Evolutionary conservation across 2,888 invertebrate genomes (phyloP).

Genomic region (Drosophila histrio): DNA sequence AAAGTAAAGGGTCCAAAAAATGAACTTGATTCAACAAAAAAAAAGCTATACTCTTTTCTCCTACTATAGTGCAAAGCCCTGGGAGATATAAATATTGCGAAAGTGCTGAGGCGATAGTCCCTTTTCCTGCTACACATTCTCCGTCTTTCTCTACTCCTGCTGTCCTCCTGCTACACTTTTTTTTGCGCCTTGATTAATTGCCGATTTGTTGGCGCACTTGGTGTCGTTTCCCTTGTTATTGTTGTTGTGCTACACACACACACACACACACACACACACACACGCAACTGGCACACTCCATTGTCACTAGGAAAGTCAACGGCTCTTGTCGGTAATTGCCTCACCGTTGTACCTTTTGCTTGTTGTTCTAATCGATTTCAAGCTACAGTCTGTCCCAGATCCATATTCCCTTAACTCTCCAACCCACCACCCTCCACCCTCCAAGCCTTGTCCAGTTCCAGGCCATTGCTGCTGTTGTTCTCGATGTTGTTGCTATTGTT

Average conservation of each 20-base stretch:
- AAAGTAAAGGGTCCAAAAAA: no score
- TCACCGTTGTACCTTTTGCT: constrained; percentile 74
- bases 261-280: constrained; percentile 9
- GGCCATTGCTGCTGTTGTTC: constrained; percentile 48
- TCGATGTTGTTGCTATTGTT: constrained; percentile 49
- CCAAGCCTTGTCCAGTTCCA: constrained; percentile 6
- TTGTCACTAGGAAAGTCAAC: constrained; percentile 64
- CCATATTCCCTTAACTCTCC: background rate
- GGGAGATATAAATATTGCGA: constrained; percentile 69
- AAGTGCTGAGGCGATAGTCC: constrained; percentile 67
- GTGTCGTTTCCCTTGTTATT: constrained; percentile 50
- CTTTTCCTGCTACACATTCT: background rate
- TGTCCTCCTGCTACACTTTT: constrained; percentile 9
- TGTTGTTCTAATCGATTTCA: constrained; percentile 78
- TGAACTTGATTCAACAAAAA: no score
- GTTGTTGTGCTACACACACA: constrained; percentile 22
- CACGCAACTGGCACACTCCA: constrained; percentile 38
- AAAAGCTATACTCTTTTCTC: no score
- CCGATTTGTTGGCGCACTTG: constrained; percentile 76
- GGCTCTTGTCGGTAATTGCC: constrained; percentile 74
- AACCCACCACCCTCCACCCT: background rate
- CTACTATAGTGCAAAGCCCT: no score
- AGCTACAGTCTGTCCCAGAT: constrained; percentile 28
- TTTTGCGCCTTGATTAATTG: constrained; percentile 71
- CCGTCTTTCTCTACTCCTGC: background rate